Base-by-base conservation (phyloP, 2,888 invertebrate genomes). In the Mantis religiosa region DNA sequence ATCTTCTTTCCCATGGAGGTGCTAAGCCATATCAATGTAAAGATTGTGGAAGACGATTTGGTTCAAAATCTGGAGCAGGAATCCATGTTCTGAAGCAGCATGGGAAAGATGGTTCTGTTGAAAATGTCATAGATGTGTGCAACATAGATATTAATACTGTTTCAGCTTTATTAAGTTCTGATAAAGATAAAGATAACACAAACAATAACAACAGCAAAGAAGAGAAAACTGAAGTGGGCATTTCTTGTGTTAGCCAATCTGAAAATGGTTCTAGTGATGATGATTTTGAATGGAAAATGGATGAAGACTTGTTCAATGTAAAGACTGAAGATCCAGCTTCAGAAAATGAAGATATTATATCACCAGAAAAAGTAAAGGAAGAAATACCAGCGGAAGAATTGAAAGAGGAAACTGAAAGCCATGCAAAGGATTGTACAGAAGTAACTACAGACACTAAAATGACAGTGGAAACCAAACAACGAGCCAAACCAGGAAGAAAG, bases 241-340 rank as follows among this genome's bases (percentile, higher is more conserved):
- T 82, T 25, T 25, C 86, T 47, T 84, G 28, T 30, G 83, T 83
- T 20, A 89, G 89, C 41, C 83, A 85, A 4, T 87, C 81, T 9
- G 84, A 87, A 27, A 82, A 82, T 82, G 82, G 87, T 82, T 82
- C 87, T 28, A 87, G 89, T 84, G 90, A 90, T 82, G 89, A 89
- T 87, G 90, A 90, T 84, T 90, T 90, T 88, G 90, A 89, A 83
- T 90, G 90, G 90, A 90, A 90, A 83, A 83, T 89, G 87, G 89
- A 90, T 83, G 90, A 90, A 28, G 88, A 88, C 47, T 85, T 88
- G 84, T 90, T 90, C 88, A 81, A 81, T 34, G 88, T 34, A 47
- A 89, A 88, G 28, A 34, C n/a, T n/a, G 84, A 88, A 30, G 85
- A 85, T 71, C 81, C 15, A 7, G 9, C 8, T 81, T 28, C 71